Evolutionary conservation across 2,888 invertebrate genomes (phyloP).

Genomic region (Dilophus febrilis): DNA sequence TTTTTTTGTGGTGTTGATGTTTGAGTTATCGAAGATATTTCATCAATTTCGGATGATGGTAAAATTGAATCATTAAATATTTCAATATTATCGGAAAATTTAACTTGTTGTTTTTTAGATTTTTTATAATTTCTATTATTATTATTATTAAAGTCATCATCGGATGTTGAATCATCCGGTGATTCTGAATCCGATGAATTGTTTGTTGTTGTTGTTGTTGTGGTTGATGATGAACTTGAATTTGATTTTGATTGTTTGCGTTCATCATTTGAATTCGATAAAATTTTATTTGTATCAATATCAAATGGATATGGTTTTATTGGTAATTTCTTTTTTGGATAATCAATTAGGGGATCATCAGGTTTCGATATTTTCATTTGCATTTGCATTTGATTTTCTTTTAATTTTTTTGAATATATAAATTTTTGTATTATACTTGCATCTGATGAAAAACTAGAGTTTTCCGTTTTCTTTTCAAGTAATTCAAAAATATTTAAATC

Average conservation of each 20-base stretch:
- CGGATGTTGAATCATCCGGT: slow-evolving; percentile 8
- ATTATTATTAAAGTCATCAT: slow-evolving; percentile 3
- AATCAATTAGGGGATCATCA: neutral
- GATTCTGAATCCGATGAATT: slow-evolving; percentile 10
- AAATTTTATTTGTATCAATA: slow-evolving; percentile 5
- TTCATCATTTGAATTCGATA: neutral
- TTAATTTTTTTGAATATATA: slow-evolving; percentile 28
- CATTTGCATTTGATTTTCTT: slow-evolving; percentile 7
- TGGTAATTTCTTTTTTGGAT: neutral
- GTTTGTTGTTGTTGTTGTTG: slow-evolving; percentile 11
- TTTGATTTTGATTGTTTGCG: neutral
- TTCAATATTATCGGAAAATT: slow-evolving; percentile 11
- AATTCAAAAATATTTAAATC: slow-evolving; percentile 63
- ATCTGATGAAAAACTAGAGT: slow-evolving; percentile 53
- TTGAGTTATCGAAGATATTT: slow-evolving; percentile 3
- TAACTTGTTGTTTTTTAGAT: slow-evolving; percentile 10
- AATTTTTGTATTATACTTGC: slow-evolving; percentile 44
- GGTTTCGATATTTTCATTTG: neutral
- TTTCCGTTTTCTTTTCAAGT: slow-evolving; percentile 53
- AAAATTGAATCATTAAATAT: neutral
- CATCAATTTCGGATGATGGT: slow-evolving; percentile 2
- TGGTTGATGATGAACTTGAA: neutral
- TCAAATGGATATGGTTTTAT: slow-evolving; percentile 11
- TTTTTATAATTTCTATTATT: no score
- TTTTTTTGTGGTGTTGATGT: slow-evolving; percentile 5